phyloP scores from a whole-genome alignment of 2,797 vertebrate species.

The Lepus townsendii region DNA sequence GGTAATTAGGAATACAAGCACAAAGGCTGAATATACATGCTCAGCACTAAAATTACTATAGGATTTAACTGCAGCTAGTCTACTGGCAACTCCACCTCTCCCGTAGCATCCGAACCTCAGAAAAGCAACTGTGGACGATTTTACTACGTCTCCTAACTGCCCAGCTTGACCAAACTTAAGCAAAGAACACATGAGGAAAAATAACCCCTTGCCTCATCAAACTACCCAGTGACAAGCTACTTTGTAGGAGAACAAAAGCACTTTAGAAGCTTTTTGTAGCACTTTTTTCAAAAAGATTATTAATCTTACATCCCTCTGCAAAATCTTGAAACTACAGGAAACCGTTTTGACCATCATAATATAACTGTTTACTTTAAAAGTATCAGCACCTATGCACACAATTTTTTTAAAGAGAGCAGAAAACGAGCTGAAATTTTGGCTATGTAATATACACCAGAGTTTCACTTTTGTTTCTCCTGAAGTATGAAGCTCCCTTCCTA shows the following conservation, averaged over 20 bases:
- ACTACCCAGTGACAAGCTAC: not conserved
- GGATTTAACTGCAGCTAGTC: conserved; percentile 34
- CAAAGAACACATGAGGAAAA: not conserved
- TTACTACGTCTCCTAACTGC: not conserved
- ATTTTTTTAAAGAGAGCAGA: not conserved
- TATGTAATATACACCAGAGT: conserved; percentile 39
- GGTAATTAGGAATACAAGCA: conserved; percentile 22
- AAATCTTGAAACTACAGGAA: conserved; percentile 9
- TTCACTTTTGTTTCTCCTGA: conserved; percentile 82
- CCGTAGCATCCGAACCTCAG: not conserved
- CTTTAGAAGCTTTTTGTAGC: not conserved
- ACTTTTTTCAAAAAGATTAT: not conserved
- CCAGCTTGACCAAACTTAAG: conserved; percentile 10
- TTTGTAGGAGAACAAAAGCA: not conserved
- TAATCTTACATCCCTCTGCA: not conserved
- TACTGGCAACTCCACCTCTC: conserved; percentile 1
- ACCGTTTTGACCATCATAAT: not conserved
- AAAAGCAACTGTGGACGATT: not conserved
- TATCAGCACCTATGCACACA: not conserved
- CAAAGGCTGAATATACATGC: not conserved
- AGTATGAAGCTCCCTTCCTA: conserved; percentile 62
- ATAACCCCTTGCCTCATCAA: not conserved
- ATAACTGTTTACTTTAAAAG: conserved; percentile 30
- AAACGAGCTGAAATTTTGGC: not conserved
- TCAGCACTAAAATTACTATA: conserved; percentile 9